These are phyloP conservation scores for Palaemon carinicauda DNA, from an alignment of 1,140 invertebrate species.

Conservation along the genomic window DNA sequence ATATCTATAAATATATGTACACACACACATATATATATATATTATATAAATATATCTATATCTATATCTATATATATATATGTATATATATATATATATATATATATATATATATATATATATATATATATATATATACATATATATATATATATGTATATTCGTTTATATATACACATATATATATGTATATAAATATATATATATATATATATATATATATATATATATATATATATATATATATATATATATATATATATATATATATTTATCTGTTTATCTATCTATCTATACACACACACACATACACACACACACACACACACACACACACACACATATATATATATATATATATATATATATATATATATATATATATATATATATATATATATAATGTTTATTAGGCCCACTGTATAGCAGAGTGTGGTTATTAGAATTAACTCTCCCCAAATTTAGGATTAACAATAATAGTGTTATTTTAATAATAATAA, in stretches of 20 bases:
- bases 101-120: background rate
- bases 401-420: no score
- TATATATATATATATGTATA: background rate
- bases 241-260: background rate
- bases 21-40: background rate
- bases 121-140: background rate
- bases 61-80: background rate
- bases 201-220: background rate
- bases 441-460: no score
- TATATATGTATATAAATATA: background rate
- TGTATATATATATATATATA: background rate
- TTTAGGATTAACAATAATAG: no score
- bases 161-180: background rate
- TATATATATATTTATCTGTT: background rate
- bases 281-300: background rate
- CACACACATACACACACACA: background rate
- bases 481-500: no score
- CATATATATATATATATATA: background rate
- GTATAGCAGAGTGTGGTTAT: no score
- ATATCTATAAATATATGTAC: no score
- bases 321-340: background rate
- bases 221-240: background rate
- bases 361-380: background rate
- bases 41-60: background rate
- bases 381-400: constrained; percentile 1